Base-by-base conservation (phyloP, 2,113 vertebrate species). In the Varanus salvator region DNA sequence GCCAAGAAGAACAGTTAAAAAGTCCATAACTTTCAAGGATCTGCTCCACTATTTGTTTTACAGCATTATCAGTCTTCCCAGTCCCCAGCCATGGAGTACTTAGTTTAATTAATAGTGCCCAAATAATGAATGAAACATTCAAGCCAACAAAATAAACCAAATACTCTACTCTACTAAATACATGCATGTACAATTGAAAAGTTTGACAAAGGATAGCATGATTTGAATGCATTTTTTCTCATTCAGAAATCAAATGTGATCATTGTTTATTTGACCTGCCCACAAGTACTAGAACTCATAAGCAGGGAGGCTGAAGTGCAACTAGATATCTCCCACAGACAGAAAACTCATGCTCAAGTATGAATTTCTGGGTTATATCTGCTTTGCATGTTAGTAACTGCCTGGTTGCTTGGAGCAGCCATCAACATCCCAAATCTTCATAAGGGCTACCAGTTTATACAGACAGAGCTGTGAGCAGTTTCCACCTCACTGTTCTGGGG, bases 21-120 rank as follows among this genome's bases (percentile, higher is more conserved):
- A 57, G 80, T 87, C 76, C 90, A 64, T 85, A 76, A 17, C 6
- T 87, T 87, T 72, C 81, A 87, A 0, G 74, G 12, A 34, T 64
- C 60, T 23, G 38, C 14, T 78, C 69, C 92, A 12, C 78, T 77
- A 57, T 34, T 88, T 25, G 88, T 84, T 86, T 93, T 89, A 92
- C 74, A 90, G 6, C 2, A 17, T 74, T 87, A 88, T 86, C 64
- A 54, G 89, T 90, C 38, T 77, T 57, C 34, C 25, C 87, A 86
- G 89, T 85, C 85, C 92, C 31, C 3, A 48, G 68, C 48, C 3
- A 21, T 4, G 19, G 4, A 12, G 80, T n/a, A 89, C 52, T 29
- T 71, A 27, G 88, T 27, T 57, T 92, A 44, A 89, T 90, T 85
- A 82, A 29, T 80, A 88, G 14, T 54, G 14, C 57, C 85, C 87